phyloP scores from a whole-genome alignment of 1,140 invertebrate genomes.

The Meloidogyne hapla region DNA sequence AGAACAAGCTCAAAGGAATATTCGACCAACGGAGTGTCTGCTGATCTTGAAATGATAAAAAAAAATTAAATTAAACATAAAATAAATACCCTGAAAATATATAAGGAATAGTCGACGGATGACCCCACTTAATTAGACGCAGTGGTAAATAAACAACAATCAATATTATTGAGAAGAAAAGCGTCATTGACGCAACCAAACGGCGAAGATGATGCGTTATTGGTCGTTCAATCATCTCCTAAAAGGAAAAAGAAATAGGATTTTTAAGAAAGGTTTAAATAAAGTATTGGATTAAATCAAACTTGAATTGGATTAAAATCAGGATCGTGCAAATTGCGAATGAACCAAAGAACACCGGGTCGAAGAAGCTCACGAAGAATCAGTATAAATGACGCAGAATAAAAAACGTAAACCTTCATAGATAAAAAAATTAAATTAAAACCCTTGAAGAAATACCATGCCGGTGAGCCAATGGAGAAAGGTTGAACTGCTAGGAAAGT shows the following conservation, averaged over 20 bases:
- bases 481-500: conserved; percentile 87
- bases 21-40: conserved; percentile 78
- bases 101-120: conserved; percentile 88
- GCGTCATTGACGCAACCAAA: conserved; percentile 79
- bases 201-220: conserved; percentile 84
- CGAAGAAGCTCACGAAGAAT: conserved; percentile 83
- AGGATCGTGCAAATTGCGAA: conserved; percentile 92
- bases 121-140: conserved; percentile 77
- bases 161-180: conserved; percentile 91
- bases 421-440: not conserved
- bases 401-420: conserved; percentile 83
- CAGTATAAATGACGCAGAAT: conserved; percentile 95
- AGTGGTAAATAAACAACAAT: conserved; percentile 94
- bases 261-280: conserved; percentile 27
- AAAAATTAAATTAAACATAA: too few species aligned
- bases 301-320: conserved; percentile 86
- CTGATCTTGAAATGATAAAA: conserved; percentile 64
- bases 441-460: conserved; percentile 72
- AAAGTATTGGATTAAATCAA: too few species aligned
- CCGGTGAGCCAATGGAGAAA: conserved; percentile 99
- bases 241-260: conserved; percentile 61
- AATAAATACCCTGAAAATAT: conserved; percentile 71
- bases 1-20: conserved; percentile 87
- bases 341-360: conserved; percentile 61
- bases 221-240: conserved; percentile 92